These are phyloP conservation scores for Bellardia bayeri DNA, from an alignment of 2,888 invertebrate genomes.

Conservation along the genomic window DNA sequence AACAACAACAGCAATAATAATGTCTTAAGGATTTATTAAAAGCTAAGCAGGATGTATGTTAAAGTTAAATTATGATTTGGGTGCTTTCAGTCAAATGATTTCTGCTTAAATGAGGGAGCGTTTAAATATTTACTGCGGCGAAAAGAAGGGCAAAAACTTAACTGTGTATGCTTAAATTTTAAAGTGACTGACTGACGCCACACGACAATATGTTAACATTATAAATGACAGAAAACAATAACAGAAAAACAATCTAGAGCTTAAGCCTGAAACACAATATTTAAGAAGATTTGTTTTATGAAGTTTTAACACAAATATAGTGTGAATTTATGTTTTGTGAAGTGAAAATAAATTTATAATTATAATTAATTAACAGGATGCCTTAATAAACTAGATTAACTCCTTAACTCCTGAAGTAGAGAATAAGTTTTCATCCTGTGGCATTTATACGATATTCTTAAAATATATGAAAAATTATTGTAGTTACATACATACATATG, in stretches of 20 bases:
- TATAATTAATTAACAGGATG: neutral
- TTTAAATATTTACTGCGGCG: conserved; percentile 42
- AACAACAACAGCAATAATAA: conserved; percentile 4
- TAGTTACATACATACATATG: too few relatives aligned
- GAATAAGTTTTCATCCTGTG: too few relatives aligned
- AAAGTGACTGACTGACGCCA: conserved; percentile 80
- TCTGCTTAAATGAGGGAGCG: conserved; percentile 62
- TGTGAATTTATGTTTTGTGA: conserved; percentile 8
- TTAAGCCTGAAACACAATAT: neutral
- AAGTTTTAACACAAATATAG: neutral
- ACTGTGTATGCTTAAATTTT: conserved; percentile 51
- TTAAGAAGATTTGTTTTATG: neutral
- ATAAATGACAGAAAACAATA: neutral
- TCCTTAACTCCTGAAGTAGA: neutral
- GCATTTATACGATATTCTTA: too few relatives aligned
- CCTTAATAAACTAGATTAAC: neutral
- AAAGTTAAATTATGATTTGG: conserved; percentile 57
- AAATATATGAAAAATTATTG: too few relatives aligned
- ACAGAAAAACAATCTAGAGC: neutral
- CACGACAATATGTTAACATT: conserved; percentile 77
- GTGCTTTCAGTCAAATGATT: conserved; percentile 41
- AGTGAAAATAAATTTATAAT: neutral
- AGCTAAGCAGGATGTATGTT: conserved; percentile 72
- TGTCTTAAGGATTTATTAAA: conserved; percentile 67
- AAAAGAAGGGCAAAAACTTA: conserved; percentile 31